Conservation (phyloP, 64 coral and sea anemone genomes). For the Stichodactyla helianthus region DNA sequence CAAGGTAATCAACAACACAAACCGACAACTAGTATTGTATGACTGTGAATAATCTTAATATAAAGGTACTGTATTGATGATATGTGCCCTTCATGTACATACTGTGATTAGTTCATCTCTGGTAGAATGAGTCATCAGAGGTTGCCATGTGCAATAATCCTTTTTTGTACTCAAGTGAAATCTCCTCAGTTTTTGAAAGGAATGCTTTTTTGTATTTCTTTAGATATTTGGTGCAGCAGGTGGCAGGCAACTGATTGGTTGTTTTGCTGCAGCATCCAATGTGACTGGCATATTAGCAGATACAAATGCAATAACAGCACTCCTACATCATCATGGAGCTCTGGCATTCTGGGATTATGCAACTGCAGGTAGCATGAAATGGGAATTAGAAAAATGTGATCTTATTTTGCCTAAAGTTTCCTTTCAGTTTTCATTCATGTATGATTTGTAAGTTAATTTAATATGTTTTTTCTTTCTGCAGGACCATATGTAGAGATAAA, state of each 20-base stretch:
- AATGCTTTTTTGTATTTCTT: background rate
- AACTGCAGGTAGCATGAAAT: slow-evolving; percentile 61
- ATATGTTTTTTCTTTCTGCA: slow-evolving; percentile 19
- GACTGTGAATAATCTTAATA: no score
- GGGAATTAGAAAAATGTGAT: background rate
- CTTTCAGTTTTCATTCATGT: background rate
- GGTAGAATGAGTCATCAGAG: no score
- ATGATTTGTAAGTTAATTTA: background rate
- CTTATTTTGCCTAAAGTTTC: background rate
- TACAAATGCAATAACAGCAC: slow-evolving; percentile 66
- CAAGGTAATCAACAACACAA: slow-evolving; percentile 18
- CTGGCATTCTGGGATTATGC: slow-evolving; percentile 98
- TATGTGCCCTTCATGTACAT: no score
- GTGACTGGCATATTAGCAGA: slow-evolving; percentile 94
- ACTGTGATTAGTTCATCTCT: no score
- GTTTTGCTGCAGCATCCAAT: slow-evolving; percentile 96
- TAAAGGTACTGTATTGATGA: no score
- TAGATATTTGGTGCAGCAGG: background rate
- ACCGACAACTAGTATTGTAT: background rate
- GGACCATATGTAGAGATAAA: slow-evolving; percentile 91
- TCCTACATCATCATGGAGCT: slow-evolving; percentile 73
- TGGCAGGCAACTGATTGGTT: slow-evolving; percentile 74
- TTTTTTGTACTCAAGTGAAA: no score
- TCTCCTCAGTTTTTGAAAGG: no score
- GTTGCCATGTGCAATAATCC: no score